phyloP scores from a whole-genome alignment of 2,113 vertebrate species.

The Atractosteus spatula region DNA sequence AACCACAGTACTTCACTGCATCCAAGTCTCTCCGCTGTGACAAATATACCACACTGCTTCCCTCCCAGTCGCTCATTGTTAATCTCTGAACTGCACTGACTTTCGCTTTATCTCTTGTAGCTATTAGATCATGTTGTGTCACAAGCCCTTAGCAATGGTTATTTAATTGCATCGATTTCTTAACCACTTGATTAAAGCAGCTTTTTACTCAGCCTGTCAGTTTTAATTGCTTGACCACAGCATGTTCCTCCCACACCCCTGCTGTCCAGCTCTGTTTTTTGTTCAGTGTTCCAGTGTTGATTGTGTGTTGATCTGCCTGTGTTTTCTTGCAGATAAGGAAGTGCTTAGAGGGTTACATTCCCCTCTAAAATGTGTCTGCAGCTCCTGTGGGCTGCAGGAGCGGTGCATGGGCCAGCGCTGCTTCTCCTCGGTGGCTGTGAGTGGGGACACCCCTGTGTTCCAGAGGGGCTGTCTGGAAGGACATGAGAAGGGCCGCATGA shows the following conservation, averaged over 20 bases:
- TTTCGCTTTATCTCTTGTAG: no score
- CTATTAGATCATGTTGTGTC: no score
- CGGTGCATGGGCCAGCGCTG: constrained; percentile 61
- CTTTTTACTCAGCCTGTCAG: neutral
- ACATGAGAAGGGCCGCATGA: constrained; percentile 48
- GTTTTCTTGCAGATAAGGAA: constrained; percentile 49
- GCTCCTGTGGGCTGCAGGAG: constrained; percentile 46
- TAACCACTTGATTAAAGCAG: neutral
- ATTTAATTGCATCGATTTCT: no score
- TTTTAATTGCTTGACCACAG: neutral
- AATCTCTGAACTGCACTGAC: no score
- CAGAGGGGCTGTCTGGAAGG: constrained; percentile 60
- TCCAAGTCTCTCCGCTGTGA: neutral
- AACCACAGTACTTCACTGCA: neutral
- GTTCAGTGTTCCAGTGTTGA: neutral
- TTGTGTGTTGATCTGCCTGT: neutral
- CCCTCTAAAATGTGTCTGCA: constrained; percentile 51
- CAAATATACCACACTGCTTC: neutral
- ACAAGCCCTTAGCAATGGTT: neutral
- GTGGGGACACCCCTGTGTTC: constrained; percentile 36
- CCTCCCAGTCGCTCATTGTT: no score
- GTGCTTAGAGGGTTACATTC: constrained; percentile 19
- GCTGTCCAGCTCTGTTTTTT: no score
- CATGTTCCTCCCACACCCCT: no score
- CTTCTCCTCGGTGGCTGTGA: constrained; percentile 62